Evolutionary conservation across 2,888 invertebrate species (phyloP), one percentile per base, ranked within the genome.

Genomic region (Torymus aiolomorphi): DNA sequence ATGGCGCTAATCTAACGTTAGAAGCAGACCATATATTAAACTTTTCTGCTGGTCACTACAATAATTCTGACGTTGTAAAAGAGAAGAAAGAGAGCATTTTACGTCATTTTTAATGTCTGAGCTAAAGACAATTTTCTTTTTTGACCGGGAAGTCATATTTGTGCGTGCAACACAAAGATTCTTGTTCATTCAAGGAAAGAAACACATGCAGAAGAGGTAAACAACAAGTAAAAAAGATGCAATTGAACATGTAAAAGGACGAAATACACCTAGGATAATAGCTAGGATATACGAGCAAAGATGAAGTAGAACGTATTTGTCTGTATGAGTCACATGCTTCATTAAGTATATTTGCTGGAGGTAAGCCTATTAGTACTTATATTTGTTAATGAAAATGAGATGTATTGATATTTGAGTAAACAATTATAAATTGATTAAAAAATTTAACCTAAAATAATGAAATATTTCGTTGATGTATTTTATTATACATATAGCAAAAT

Each of bases 261-360:
- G 82, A 82, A 82, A 78, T 81, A 83, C 82, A 83, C 84, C 83
- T 86, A 86, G 83, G 82, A 84, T 85, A 84, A 86, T 84, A 86
- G 81, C 82, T 87, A 86, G 84, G 81, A 83, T 82, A 80, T 85
- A 84, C 86, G 83, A 80, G 82, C 81, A 83, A 84, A 84, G 83
- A 83, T 80, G 81, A 83, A 84, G 83, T 84, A 84, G 84, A 84
- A 84, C 73, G 79, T 84, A 85, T 81, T 81, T 84, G 82, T 86
- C 81, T 84, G 83, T 86, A 84, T 67, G 82, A 86, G 83, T 86
- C 83, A 82, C 83, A 83, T 79, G 82, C 83, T 82, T 85, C 83
- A 83, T 80, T 80, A 82, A n/a, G n/a, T n/a, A n/a, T n/a, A n/a
- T n/a, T n/a, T n/a, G n/a, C n/a, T n/a, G n/a, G n/a, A n/a, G n/a